phyloP scores from a whole-genome alignment of 2,888 invertebrate genomes.

The Anthrax anthrax region DNA sequence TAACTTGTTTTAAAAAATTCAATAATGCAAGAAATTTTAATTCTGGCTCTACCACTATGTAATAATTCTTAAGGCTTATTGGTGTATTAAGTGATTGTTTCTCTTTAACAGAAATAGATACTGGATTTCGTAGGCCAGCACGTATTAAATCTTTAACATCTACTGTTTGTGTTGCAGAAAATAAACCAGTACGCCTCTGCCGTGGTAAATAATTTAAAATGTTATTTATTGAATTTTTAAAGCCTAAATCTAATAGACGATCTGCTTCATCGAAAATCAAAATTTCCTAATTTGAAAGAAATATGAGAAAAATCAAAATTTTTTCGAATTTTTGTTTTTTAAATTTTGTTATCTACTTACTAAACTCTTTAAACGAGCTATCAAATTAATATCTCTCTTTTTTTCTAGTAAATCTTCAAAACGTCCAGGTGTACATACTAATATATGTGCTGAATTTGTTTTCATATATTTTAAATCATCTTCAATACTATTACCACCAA shows the following conservation, averaged over 20 bases:
- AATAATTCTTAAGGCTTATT: slow-evolving; percentile 59
- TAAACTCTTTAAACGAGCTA: slow-evolving; percentile 59
- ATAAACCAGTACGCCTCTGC: slow-evolving; percentile 90
- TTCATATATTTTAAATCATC: slow-evolving; percentile 55
- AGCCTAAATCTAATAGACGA: slow-evolving; percentile 82
- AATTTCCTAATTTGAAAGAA: slow-evolving; percentile 58
- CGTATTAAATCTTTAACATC: slow-evolving; percentile 81
- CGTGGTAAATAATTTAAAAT: slow-evolving; percentile 85
- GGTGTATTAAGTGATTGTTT: slow-evolving; percentile 65
- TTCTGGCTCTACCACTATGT: slow-evolving; percentile 59
- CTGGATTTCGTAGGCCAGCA: slow-evolving; percentile 89
- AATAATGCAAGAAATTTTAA: slow-evolving; percentile 69
- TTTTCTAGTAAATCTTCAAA: slow-evolving; percentile 71
- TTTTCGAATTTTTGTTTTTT: too few species aligned
- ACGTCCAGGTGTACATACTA: slow-evolving; percentile 90
- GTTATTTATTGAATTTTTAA: slow-evolving; percentile 67
- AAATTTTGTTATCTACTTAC: slow-evolving; percentile 36
- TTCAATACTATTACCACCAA: slow-evolving; percentile 74
- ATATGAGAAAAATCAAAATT: not conserved
- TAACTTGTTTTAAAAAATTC: slow-evolving; percentile 63
- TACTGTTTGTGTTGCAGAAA: slow-evolving; percentile 97
- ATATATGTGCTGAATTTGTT: slow-evolving; percentile 61
- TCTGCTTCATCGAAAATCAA: slow-evolving; percentile 95
- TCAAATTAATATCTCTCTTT: slow-evolving; percentile 52
- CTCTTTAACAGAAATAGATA: slow-evolving; percentile 77